phyloP scores from a whole-genome alignment of 2,113 vertebrate genomes.

The Ageneiosus marmoratus region DNA sequence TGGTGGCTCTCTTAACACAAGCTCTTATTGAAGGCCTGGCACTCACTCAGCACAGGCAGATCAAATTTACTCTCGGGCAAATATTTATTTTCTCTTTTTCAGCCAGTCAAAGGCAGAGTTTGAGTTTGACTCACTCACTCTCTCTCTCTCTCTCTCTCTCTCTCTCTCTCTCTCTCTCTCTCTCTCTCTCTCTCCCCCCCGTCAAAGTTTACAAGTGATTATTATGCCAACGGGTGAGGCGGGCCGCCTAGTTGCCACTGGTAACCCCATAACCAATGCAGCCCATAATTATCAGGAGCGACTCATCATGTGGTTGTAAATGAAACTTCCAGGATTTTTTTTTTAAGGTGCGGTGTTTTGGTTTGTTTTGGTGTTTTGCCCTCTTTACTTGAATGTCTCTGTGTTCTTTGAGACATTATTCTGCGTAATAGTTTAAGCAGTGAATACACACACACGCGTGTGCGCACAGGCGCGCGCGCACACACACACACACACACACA shows the following conservation, averaged over 20 bases:
- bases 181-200: constrained; percentile 52
- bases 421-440: constrained; percentile 3
- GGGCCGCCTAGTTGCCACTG: constrained; percentile 60
- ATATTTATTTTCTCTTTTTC: constrained; percentile 70
- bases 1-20: constrained; percentile 52
- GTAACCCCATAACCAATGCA: constrained; percentile 60
- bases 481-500: constrained; percentile 27
- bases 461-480: too few species aligned
- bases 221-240: constrained; percentile 55
- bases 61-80: constrained; percentile 67
- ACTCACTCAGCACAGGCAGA: constrained; percentile 46
- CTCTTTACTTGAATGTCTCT: constrained; percentile 20
- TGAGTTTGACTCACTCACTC: constrained; percentile 46
- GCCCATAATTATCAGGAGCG: constrained; percentile 49
- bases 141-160: constrained; percentile 54
- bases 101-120: constrained; percentile 40
- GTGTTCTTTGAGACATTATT: not conserved
- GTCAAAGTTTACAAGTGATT: constrained; percentile 60
- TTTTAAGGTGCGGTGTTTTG: constrained; percentile 33
- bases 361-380: constrained; percentile 35
- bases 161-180: constrained; percentile 52
- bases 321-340: constrained; percentile 55
- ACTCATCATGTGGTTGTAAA: constrained; percentile 66
- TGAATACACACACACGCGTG: not conserved
- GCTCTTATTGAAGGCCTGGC: constrained; percentile 58